phyloP scores from a whole-genome alignment of 2,888 invertebrate species.

The Cheilosia pagana region DNA sequence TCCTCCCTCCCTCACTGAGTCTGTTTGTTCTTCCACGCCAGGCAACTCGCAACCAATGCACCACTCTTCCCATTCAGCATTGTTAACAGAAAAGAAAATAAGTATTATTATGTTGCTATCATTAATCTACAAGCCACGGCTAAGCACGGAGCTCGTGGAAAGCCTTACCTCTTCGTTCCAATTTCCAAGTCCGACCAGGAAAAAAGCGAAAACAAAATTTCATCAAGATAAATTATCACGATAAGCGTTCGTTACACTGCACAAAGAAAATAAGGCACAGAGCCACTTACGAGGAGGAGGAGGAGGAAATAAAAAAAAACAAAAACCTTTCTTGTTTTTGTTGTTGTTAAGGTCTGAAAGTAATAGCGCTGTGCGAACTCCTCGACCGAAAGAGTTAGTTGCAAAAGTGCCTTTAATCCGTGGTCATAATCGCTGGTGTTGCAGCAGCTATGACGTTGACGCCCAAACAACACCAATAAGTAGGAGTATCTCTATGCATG shows the following conservation, averaged over 20 bases:
- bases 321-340: background rate
- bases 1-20: background rate
- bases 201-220: slow-evolving; percentile 74
- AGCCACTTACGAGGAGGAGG: slow-evolving; percentile 6
- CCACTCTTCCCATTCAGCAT: slow-evolving; percentile 32
- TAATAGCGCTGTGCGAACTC: slow-evolving; percentile 13
- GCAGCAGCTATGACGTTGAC: slow-evolving; percentile 50
- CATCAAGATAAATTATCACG: slow-evolving; percentile 73
- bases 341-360: slow-evolving; percentile 42
- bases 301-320: slow-evolving; percentile 12
- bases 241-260: slow-evolving; percentile 71
- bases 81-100: slow-evolving; percentile 59
- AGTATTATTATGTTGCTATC: slow-evolving; percentile 70
- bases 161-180: slow-evolving; percentile 59
- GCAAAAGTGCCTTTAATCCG: slow-evolving; percentile 62
- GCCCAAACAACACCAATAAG: slow-evolving; percentile 7
- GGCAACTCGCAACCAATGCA: slow-evolving; percentile 32
- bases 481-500: background rate
- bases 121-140: slow-evolving; percentile 70
- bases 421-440: slow-evolving; percentile 53
- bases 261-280: slow-evolving; percentile 63
- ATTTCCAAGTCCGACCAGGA: slow-evolving; percentile 53
- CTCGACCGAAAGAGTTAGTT: slow-evolving; percentile 41
- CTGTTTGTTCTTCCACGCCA: background rate
- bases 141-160: slow-evolving; percentile 45